Evolutionary conservation across 1,140 invertebrate species (phyloP), one percentile per base, ranked within the genome.

Genomic region (Pseudomyrmex gracilis): DNA sequence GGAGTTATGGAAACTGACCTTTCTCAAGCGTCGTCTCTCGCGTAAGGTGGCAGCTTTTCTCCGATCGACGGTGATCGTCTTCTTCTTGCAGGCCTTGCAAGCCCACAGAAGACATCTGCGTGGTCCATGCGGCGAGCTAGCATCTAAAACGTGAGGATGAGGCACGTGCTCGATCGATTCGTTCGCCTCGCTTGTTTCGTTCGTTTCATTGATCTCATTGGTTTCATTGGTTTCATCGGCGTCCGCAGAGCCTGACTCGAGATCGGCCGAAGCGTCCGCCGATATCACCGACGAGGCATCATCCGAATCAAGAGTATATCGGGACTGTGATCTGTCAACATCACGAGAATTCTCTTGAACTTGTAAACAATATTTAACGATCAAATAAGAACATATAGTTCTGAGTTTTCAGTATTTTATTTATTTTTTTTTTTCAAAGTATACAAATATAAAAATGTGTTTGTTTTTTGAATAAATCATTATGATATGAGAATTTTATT

Each of bases 31-130:
- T 85, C 99, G 94, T 86, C 99, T 95, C 93, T 99, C 99, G 0
- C 99, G 94, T 92, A 99, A 95, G 0, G 99, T 99, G 1, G 99
- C 99, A 5, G 99, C 99, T 95, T 99, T 99, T 90, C 99, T 95
- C 55, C 99, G 95, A 93, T 99, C 99, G 1, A 99, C 97, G 4
- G 98, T 97, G 17, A 99, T 98, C 4, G 97, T 98, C 94, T 99
- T 99, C 94, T 98, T 97, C 92, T 99, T 99, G 94, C 98, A 99
- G 0, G 98, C 98, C 92, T 99, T 99, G 94, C 98, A 99, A 5
- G 98, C 98, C 98, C 98, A 99, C 1, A 98, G 95, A 1, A 99
- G 95, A 91, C 98, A 99, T 71, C 97, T 95, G 64, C 97, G 95
- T 49, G 95, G 96, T 10, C 95, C 93, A 80, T 92, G 90, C n/a